A percentile compares a stretch with the other conserved stretches of the same genome.
Evolutionary conservation across 1,140 invertebrate species (phyloP).

Genomic region (Antheraea pernyi): DNA sequence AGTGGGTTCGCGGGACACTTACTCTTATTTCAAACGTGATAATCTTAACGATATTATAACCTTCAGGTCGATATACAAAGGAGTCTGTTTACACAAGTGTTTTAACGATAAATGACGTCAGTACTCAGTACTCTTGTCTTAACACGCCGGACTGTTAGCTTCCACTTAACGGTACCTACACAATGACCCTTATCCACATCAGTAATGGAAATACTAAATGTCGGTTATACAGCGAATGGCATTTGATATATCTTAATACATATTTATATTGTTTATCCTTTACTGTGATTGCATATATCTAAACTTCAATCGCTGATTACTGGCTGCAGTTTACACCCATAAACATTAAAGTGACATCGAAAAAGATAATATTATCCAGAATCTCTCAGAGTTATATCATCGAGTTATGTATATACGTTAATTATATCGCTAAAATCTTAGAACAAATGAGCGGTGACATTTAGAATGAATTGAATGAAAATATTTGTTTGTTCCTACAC

Average conservation of each 20-base stretch:
- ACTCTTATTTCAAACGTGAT: background rate
- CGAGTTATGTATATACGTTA: too few relatives aligned
- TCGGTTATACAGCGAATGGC: background rate
- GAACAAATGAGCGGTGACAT: too few relatives aligned
- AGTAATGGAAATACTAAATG: background rate
- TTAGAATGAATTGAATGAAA: too few relatives aligned
- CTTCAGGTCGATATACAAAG: conserved; percentile 6
- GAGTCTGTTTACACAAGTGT: conserved; percentile 38
- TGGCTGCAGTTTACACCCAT: too few relatives aligned
- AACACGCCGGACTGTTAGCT: conserved; percentile 33
- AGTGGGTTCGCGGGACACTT: background rate
- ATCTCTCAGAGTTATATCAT: too few relatives aligned
- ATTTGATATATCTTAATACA: background rate
- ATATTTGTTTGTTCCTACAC: too few relatives aligned
- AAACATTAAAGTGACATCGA: too few relatives aligned
- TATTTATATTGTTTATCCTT: background rate
- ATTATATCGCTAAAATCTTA: too few relatives aligned
- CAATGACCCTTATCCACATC: conserved; percentile 28
- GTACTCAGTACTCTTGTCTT: background rate
- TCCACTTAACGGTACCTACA: conserved; percentile 37
- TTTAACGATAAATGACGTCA: conserved; percentile 41
- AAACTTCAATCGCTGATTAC: too few relatives aligned
- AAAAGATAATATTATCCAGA: too few relatives aligned
- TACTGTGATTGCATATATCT: too few relatives aligned
- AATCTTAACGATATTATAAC: background rate